A percentile compares a stretch with the other conserved stretches of the same genome.
These are phyloP conservation scores for Actinernus sp. DNA, from an alignment of 92 coral and sea anemone genomes.

Conservation along the genomic window DNA sequence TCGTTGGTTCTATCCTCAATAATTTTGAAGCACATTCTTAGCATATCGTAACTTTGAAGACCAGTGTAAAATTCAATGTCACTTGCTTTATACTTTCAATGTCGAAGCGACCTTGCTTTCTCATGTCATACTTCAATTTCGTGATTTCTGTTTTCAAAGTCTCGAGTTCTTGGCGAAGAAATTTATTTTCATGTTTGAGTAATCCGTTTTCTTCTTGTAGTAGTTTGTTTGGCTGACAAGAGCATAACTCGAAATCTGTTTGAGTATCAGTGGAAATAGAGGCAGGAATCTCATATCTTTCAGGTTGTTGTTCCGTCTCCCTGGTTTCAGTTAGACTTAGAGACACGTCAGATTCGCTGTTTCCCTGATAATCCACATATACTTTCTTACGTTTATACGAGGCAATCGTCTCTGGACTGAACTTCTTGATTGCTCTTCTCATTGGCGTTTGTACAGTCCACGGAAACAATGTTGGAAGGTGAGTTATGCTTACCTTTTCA, in stretches of 20 bases:
- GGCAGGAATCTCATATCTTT: no score
- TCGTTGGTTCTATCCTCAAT: constrained; percentile 18
- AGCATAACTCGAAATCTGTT: no score
- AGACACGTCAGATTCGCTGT: no score
- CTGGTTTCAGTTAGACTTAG: no score
- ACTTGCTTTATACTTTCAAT: constrained; percentile 42
- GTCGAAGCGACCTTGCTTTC: constrained; percentile 38
- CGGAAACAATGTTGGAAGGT: constrained; percentile 31
- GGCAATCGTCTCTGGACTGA: background rate
- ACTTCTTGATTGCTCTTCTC: constrained; percentile 21
- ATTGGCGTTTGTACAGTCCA: constrained; percentile 16
- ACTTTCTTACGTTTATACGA: background rate
- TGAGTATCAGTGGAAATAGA: no score
- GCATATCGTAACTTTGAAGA: constrained; percentile 13
- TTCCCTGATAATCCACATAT: no score
- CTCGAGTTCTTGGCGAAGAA: constrained; percentile 15
- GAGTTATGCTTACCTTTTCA: constrained; percentile 15
- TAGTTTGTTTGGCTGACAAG: no score
- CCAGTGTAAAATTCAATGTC: constrained; percentile 51
- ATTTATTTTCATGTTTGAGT: constrained; percentile 5
- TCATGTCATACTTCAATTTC: constrained; percentile 21
- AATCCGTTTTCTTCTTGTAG: no score
- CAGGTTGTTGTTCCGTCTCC: no score
- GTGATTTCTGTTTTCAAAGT: constrained; percentile 14
- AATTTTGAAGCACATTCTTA: constrained; percentile 16